Conservation (phyloP, 1,140 invertebrate species). For the Dysdera silvatica region DNA sequence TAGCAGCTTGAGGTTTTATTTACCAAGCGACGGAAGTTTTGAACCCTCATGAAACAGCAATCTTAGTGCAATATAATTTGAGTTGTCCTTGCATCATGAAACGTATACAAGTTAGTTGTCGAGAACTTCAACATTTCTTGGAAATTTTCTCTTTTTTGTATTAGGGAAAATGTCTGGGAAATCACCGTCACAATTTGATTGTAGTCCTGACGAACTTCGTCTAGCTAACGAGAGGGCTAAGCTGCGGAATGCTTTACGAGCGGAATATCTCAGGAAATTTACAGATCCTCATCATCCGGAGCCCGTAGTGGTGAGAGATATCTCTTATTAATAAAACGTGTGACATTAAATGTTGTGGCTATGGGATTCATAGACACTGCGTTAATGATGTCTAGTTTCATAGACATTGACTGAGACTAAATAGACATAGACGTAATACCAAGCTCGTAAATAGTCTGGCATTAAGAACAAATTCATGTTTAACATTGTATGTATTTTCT, state of each 20-base stretch:
- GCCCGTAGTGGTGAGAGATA: slow-evolving; percentile 14
- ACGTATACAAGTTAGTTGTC: no score
- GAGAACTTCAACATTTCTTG: no score
- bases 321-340: not conserved
- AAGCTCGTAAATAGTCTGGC: not conserved
- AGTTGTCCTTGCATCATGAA: no score
- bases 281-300: slow-evolving; percentile 20
- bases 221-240: slow-evolving; percentile 2
- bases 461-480: not conserved
- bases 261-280: slow-evolving; percentile 12
- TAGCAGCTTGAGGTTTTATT: no score
- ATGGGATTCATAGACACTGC: no score
- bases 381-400: no score
- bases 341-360: not conserved
- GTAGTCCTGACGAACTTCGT: slow-evolving; percentile 6
- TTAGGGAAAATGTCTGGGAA: no score
- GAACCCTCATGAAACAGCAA: no score
- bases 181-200: slow-evolving; percentile 10
- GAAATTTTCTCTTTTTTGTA: no score
- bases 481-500: not conserved
- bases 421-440: not conserved
- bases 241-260: slow-evolving; percentile 6
- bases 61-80: no score
- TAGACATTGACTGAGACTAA: not conserved
- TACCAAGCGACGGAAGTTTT: no score